Conservation (phyloP, 1,140 invertebrate genomes). For the Ericerus pela region DNA sequence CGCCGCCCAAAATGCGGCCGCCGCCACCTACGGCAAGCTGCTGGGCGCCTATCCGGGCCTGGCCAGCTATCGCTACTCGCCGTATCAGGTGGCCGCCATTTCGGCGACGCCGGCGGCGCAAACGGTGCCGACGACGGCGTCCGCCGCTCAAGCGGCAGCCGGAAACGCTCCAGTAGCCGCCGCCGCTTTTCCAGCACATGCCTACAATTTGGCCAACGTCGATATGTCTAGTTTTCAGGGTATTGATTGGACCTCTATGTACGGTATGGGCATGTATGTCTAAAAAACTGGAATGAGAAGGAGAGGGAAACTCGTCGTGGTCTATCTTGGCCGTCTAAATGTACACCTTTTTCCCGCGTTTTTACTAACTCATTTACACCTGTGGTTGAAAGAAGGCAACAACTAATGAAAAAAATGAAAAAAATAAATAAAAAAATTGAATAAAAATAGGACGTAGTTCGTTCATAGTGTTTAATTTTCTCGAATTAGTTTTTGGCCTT, state of each 20-base stretch:
- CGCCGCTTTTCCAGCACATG: conserved; percentile 43
- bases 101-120: conserved; percentile 37
- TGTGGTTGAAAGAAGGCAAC: too few relatives aligned
- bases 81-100: conserved; percentile 46
- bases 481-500: too few relatives aligned
- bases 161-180: conserved; percentile 37
- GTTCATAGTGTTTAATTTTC: too few relatives aligned
- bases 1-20: conserved; percentile 37
- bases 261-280: conserved; percentile 80
- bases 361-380: too few relatives aligned
- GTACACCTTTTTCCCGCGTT: too few relatives aligned
- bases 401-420: too few relatives aligned
- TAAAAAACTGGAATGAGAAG: too few relatives aligned
- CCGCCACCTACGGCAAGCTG: conserved; percentile 50
- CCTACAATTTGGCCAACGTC: conserved; percentile 65
- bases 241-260: conserved; percentile 77
- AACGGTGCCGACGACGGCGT: conserved; percentile 31
- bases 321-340: too few relatives aligned
- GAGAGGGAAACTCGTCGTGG: too few relatives aligned
- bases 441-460: too few relatives aligned
- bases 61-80: conserved; percentile 55
- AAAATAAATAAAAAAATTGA: too few relatives aligned
- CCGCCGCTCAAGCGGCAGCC: conserved; percentile 29
- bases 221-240: conserved; percentile 83
- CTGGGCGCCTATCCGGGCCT: conserved; percentile 46